Conservation (phyloP, 2,888 invertebrate genomes). For the Diploptera punctata region DNA sequence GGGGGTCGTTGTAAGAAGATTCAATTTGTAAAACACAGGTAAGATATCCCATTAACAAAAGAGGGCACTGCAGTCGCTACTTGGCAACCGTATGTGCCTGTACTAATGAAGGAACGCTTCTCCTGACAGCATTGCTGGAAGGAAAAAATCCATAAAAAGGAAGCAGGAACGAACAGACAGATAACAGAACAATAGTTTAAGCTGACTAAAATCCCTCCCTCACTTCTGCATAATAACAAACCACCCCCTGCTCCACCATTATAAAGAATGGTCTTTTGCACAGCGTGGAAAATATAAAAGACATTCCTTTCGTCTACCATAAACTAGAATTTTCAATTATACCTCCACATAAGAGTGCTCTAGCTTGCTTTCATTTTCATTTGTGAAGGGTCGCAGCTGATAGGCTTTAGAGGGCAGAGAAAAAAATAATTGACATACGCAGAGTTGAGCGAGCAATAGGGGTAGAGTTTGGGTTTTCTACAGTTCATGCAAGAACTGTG, state of each 20-base stretch:
- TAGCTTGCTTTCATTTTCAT: slow-evolving; percentile 24
- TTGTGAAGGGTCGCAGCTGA: slow-evolving; percentile 24
- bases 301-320: slow-evolving; percentile 30
- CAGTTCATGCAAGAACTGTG: too few species aligned
- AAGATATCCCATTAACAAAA: too few species aligned
- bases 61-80: too few species aligned
- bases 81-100: too few species aligned
- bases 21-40: not conserved
- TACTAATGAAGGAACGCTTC: too few species aligned
- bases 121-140: not conserved
- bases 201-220: not conserved
- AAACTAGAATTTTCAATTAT: slow-evolving; percentile 31
- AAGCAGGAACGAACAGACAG: slow-evolving; percentile 18
- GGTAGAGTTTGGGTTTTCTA: not conserved
- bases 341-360: slow-evolving; percentile 16
- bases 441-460: not conserved
- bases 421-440: slow-evolving; percentile 26
- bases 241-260: not conserved
- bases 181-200: slow-evolving; percentile 20
- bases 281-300: slow-evolving; percentile 24
- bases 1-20: too few species aligned
- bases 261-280: slow-evolving; percentile 23
- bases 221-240: not conserved
- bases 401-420: not conserved
- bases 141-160: not conserved